Evolutionary conservation across 1,140 invertebrate genomes (phyloP).

Genomic region (Drosophila takahashii): DNA sequence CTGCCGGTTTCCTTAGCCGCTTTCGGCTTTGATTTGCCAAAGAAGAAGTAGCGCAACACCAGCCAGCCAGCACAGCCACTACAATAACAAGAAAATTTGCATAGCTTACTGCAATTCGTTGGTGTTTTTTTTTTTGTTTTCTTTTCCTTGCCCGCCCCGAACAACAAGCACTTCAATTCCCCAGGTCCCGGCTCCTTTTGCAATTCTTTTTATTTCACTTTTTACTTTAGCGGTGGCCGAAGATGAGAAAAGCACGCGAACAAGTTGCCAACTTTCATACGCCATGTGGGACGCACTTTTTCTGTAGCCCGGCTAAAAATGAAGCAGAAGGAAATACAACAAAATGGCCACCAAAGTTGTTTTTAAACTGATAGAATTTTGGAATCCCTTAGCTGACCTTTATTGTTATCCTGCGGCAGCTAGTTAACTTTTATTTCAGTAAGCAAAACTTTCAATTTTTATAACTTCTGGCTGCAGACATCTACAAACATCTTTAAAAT

Average conservation of each 20-base stretch:
- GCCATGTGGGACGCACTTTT: constrained; percentile 78
- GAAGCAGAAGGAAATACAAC: constrained; percentile 11
- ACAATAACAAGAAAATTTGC: constrained; percentile 56
- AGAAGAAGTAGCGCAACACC: constrained; percentile 24
- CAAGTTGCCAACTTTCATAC: constrained; percentile 76
- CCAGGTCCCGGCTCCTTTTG: constrained; percentile 37
- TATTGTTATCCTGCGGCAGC: constrained; percentile 37
- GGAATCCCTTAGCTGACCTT: constrained; percentile 44
- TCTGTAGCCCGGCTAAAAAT: constrained; percentile 15
- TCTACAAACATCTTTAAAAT: not conserved
- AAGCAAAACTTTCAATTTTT: constrained; percentile 47
- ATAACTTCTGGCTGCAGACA: not conserved
- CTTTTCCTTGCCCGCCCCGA: constrained; percentile 11
- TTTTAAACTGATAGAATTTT: constrained; percentile 65
- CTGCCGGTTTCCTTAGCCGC: constrained; percentile 41
- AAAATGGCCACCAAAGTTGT: constrained; percentile 36
- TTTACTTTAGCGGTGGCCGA: constrained; percentile 52
- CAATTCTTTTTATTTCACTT: constrained; percentile 53
- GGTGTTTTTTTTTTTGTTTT: constrained; percentile 14
- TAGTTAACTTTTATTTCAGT: constrained; percentile 58
- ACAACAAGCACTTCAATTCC: constrained; percentile 59
- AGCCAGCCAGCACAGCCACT: constrained; percentile 12
- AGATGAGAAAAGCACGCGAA: constrained; percentile 44
- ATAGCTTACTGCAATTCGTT: constrained; percentile 52
- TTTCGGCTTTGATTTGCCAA: constrained; percentile 57